A percentile compares a stretch with the other conserved stretches of the same genome.
These are phyloP conservation scores for Panthera tigris DNA, from an alignment of 2,113 vertebrate species.

Conservation along the genomic window DNA sequence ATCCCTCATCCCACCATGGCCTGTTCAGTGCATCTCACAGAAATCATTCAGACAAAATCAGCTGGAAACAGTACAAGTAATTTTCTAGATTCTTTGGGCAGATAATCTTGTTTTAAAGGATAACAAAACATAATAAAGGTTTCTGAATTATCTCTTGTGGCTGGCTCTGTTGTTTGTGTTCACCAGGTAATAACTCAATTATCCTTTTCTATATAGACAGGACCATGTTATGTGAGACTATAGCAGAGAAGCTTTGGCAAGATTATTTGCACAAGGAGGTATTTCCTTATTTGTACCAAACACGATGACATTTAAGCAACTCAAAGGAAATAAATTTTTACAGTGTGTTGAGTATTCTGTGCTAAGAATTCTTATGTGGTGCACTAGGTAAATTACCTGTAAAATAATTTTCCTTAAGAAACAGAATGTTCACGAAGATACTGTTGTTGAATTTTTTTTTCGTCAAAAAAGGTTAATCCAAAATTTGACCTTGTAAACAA, in stretches of 20 bases:
- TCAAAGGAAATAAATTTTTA: conserved; percentile 65
- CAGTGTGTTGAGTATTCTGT: neutral
- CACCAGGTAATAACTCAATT: conserved; percentile 28
- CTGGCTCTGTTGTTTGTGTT: conserved; percentile 15
- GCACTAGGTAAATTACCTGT: conserved; percentile 57
- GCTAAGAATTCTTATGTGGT: conserved; percentile 45
- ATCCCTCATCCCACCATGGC: neutral
- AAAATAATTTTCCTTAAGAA: conserved; percentile 59
- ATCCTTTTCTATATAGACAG: conserved; percentile 23
- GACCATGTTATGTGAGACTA: neutral
- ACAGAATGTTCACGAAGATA: neutral
- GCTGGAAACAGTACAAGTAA: neutral
- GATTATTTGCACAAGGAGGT: conserved; percentile 57
- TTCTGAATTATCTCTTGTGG: neutral
- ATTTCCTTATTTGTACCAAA: conserved; percentile 60
- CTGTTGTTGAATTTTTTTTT: conserved; percentile 36
- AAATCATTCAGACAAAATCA: conserved; percentile 37
- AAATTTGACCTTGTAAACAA: conserved; percentile 52
- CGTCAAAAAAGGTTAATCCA: conserved; percentile 55
- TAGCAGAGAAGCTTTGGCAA: neutral
- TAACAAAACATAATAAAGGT: conserved; percentile 21
- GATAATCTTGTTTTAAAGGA: conserved; percentile 7
- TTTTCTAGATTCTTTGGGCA: conserved; percentile 29
- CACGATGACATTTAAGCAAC: conserved; percentile 65
- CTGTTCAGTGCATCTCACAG: neutral